Percentiles rank a stretch among this genome's conserved stretches.
Evolutionary conservation across 2,888 invertebrate genomes (phyloP).

Genomic region (Merodon equestris): DNA sequence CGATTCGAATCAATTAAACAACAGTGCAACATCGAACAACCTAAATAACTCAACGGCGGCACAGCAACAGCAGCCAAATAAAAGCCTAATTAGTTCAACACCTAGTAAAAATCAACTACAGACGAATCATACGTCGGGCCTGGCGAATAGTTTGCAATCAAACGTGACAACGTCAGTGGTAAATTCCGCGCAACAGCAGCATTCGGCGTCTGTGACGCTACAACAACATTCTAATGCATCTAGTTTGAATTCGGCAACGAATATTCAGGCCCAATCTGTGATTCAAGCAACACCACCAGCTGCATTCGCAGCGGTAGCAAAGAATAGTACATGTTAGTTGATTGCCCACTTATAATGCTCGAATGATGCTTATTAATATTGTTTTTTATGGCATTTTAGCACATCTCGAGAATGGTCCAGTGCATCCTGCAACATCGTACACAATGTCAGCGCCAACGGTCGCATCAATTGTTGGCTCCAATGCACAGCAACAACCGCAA

Average conservation of each 20-base stretch:
- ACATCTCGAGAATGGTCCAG: slow-evolving; percentile 78
- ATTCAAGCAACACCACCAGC: slow-evolving; percentile 79
- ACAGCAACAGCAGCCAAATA: slow-evolving; percentile 68
- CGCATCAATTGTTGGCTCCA: slow-evolving; percentile 74
- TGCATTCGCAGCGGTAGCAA: slow-evolving; percentile 84
- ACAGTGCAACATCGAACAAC: slow-evolving; percentile 68
- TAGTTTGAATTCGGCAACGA: slow-evolving; percentile 73
- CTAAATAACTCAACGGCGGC: slow-evolving; percentile 76
- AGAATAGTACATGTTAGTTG: slow-evolving; percentile 79
- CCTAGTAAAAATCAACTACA: slow-evolving; percentile 78
- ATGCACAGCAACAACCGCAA: slow-evolving; percentile 72
- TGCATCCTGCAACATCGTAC: slow-evolving; percentile 73
- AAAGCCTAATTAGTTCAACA: slow-evolving; percentile 77
- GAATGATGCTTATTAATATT: neutral
- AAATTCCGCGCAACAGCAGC: slow-evolving; percentile 69
- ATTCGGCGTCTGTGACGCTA: slow-evolving; percentile 61
- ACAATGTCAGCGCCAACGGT: slow-evolving; percentile 74
- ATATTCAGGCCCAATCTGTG: slow-evolving; percentile 79
- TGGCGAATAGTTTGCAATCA: slow-evolving; percentile 64
- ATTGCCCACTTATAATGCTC: neutral
- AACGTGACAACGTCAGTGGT: slow-evolving; percentile 62
- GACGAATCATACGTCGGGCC: slow-evolving; percentile 73
- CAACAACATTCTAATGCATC: slow-evolving; percentile 76
- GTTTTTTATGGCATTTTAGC: slow-evolving; percentile 70
- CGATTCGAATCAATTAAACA: slow-evolving; percentile 77